These are phyloP conservation scores for Caloenas nicobarica DNA, from an alignment of 2,113 vertebrate genomes.

Conservation along the genomic window DNA sequence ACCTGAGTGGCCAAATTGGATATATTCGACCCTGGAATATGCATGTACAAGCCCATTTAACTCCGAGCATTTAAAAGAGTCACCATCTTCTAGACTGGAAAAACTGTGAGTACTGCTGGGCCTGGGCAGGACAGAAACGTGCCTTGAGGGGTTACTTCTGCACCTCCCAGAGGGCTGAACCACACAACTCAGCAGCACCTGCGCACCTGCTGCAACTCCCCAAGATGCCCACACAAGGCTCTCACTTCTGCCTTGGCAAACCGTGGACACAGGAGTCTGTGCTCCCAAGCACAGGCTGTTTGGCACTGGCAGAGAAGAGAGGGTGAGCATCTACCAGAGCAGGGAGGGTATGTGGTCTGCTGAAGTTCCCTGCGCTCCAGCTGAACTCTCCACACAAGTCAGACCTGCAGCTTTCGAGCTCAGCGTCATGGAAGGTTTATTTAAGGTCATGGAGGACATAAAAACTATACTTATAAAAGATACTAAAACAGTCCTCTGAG, in stretches of 20 bases:
- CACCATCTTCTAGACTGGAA: neutral
- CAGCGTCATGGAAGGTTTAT: conserved; percentile 35
- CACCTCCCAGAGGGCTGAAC: neutral
- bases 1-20: neutral
- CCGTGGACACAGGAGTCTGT: neutral
- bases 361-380: neutral
- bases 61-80: neutral
- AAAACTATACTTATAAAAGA: conserved; percentile 33
- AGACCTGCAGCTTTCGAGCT: neutral
- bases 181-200: neutral
- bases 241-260: neutral
- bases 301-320: neutral
- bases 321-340: neutral
- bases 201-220: neutral
- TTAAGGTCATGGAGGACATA: conserved; percentile 30
- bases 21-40: neutral
- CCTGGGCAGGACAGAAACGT: neutral
- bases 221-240: neutral
- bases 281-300: neutral
- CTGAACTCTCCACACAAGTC: neutral
- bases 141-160: neutral
- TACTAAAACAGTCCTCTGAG: conserved; percentile 10
- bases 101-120: neutral
- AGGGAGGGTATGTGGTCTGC: neutral
- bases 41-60: neutral